These are phyloP conservation scores for Craniophora ligustri DNA, from an alignment of 2,888 invertebrate genomes.

Conservation along the genomic window DNA sequence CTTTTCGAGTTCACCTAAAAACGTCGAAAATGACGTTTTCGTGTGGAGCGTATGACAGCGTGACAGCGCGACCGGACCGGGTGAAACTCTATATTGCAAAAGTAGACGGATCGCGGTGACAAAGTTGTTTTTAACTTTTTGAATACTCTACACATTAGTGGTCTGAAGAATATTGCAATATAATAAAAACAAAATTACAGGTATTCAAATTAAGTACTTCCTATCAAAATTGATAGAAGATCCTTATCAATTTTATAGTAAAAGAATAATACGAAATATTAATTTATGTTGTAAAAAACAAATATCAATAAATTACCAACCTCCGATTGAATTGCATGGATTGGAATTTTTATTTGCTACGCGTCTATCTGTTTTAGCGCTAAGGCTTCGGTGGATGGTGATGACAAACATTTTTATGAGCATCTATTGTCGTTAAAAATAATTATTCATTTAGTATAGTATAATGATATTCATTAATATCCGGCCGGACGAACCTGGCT, in stretches of 20 bases:
- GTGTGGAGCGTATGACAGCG: slow-evolving; percentile 35
- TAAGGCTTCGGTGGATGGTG: slow-evolving; percentile 63
- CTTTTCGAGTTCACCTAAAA: slow-evolving; percentile 71
- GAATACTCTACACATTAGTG: no score
- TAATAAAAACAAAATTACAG: no score
- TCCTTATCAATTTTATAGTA: no score
- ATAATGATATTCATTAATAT: slow-evolving; percentile 68
- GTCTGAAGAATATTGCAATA: slow-evolving; percentile 1
- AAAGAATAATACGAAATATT: slow-evolving; percentile 20
- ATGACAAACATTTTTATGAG: slow-evolving; percentile 61
- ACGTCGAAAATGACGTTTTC: slow-evolving; percentile 61
- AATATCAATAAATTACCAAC: slow-evolving; percentile 21
- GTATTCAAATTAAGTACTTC: no score
- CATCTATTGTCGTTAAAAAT: slow-evolving; percentile 71
- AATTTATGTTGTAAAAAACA: slow-evolving; percentile 13
- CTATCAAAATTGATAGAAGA: no score
- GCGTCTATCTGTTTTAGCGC: slow-evolving; percentile 3
- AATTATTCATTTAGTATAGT: slow-evolving; percentile 63
- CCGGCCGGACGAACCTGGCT: slow-evolving; percentile 74
- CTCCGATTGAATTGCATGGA: slow-evolving; percentile 15
- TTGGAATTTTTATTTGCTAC: slow-evolving; percentile 31
- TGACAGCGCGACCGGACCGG: slow-evolving; percentile 52
- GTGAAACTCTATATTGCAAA: slow-evolving; percentile 52
- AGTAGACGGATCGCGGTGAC: slow-evolving; percentile 28
- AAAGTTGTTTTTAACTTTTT: no score